phyloP scores from a whole-genome alignment of 2,888 invertebrate species.

The Spilarctia lutea region DNA sequence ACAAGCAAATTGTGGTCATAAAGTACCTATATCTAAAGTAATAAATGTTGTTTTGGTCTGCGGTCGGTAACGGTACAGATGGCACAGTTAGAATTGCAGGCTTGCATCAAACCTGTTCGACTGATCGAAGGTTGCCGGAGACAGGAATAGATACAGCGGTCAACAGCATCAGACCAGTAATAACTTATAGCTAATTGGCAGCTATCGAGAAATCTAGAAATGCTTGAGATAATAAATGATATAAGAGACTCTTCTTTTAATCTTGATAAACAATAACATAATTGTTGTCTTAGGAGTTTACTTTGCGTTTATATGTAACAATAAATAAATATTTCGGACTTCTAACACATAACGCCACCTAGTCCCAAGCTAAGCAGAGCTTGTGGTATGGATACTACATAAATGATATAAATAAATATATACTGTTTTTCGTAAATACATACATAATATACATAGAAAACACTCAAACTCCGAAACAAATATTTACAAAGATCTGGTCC shows the following conservation, averaged over 20 bases:
- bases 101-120: constrained; percentile 49
- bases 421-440: too few species aligned
- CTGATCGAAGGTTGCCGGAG: constrained; percentile 43
- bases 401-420: too few species aligned
- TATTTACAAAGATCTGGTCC: too few species aligned
- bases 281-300: background rate
- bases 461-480: too few species aligned
- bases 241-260: background rate
- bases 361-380: too few species aligned
- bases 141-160: constrained; percentile 22
- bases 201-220: constrained; percentile 5
- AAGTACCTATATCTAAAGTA: constrained; percentile 32
- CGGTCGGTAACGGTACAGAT: constrained; percentile 51
- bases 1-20: constrained; percentile 48
- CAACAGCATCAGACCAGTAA: constrained; percentile 14
- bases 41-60: constrained; percentile 48
- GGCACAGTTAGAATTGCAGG: constrained; percentile 53
- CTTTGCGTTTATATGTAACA: background rate
- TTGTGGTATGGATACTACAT: too few species aligned
- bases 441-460: too few species aligned
- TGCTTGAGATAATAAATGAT: background rate
- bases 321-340: too few species aligned
- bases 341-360: too few species aligned
- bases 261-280: background rate
- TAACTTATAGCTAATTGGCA: constrained; percentile 17